Percentiles rank a stretch among this genome's conserved stretches.
Evolutionary conservation across 1,140 invertebrate genomes (phyloP).

Genomic region (Drosophila funebris): DNA sequence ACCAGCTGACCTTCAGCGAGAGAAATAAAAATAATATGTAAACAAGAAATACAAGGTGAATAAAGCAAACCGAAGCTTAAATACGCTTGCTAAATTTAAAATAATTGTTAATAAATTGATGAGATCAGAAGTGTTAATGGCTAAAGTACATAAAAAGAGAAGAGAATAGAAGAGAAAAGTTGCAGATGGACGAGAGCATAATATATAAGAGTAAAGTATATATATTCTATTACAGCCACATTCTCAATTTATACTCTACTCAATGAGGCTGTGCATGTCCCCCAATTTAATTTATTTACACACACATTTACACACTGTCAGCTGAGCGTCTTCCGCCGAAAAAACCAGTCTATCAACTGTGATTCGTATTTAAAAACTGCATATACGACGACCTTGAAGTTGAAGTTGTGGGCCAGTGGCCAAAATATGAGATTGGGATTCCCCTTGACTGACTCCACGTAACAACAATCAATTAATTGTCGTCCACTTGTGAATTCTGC

Average conservation of each 20-base stretch:
- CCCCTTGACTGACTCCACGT: background rate
- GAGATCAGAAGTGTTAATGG: slow-evolving; percentile 9
- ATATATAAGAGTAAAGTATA: background rate
- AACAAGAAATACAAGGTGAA: slow-evolving; percentile 41
- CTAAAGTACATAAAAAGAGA: background rate
- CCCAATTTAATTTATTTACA: background rate
- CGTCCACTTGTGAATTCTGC: slow-evolving; percentile 49
- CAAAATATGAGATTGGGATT: slow-evolving; percentile 29
- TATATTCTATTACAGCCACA: background rate
- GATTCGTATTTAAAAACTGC: slow-evolving; percentile 23
- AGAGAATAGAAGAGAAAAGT: too few relatives aligned
- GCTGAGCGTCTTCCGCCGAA: slow-evolving; percentile 14
- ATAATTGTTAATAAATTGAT: background rate
- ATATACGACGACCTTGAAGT: slow-evolving; percentile 49
- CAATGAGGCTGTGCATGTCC: background rate
- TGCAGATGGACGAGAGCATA: background rate
- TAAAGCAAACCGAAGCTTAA: background rate
- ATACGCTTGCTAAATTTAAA: slow-evolving; percentile 4
- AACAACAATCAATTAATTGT: background rate
- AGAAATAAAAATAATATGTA: slow-evolving; percentile 50
- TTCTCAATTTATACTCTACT: background rate
- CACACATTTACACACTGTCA: background rate
- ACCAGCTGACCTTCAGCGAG: slow-evolving; percentile 35
- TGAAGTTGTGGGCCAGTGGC: slow-evolving; percentile 46
- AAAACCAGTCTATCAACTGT: slow-evolving; percentile 50